Evolutionary conservation across 2,888 invertebrate genomes (phyloP).

Genomic region (Pasiphila rectangulata): DNA sequence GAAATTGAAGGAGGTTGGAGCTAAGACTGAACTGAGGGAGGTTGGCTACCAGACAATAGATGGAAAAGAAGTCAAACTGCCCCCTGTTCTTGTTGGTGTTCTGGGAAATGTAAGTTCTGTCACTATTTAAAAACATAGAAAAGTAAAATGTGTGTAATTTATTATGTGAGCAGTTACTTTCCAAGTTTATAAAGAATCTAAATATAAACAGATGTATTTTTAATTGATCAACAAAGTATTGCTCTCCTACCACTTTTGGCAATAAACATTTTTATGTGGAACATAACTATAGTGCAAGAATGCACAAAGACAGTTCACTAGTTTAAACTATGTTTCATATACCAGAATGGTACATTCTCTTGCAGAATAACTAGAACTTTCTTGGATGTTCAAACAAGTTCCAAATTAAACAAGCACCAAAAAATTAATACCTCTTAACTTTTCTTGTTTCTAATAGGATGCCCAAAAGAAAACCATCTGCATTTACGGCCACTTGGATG

Average conservation of each 20-base stretch:
- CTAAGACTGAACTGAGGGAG: constrained; percentile 85
- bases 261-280: too few relatives aligned
- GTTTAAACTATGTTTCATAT: too few relatives aligned
- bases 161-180: background rate
- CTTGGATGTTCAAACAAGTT: too few relatives aligned
- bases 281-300: too few relatives aligned
- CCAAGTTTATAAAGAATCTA: too few relatives aligned
- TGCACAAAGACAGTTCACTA: background rate
- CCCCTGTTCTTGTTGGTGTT: constrained; percentile 90
- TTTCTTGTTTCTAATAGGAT: constrained; percentile 66
- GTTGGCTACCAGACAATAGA: constrained; percentile 88
- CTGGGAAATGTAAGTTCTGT: constrained; percentile 83
- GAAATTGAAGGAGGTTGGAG: constrained; percentile 85
- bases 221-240: too few relatives aligned
- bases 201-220: too few relatives aligned
- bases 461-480: constrained; percentile 94
- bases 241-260: too few relatives aligned
- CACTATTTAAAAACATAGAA: too few relatives aligned
- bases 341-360: background rate
- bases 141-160: too few relatives aligned
- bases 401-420: too few relatives aligned
- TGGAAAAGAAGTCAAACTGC: constrained; percentile 87
- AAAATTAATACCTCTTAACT: too few relatives aligned
- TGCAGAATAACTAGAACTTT: background rate
- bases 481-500: constrained; percentile 98